Evolutionary conservation across 2,113 vertebrate genomes (phyloP), one percentile per base, ranked within the genome.

Genomic region (Seriola aureovittata): DNA sequence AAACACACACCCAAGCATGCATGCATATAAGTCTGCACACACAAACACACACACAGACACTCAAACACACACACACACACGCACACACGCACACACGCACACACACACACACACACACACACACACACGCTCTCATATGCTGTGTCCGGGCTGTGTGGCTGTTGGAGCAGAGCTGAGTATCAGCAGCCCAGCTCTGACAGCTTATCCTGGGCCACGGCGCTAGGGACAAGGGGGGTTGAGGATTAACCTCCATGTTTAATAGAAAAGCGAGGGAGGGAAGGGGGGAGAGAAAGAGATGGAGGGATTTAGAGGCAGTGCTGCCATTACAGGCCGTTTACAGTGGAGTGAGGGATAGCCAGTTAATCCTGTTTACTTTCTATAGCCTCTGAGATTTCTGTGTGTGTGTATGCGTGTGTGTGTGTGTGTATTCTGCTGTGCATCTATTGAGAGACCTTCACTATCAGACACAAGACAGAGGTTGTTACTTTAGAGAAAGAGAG

Each of bases 281-380:
- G 64, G 80, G 81, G 40, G 50, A 8, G 75, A 63, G 80, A 75
- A 85, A 70, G 85, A 79, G 75, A 80, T 86, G 91, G 84, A 81
- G 80, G 92, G 85, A 93, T 91, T 94, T 93, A 93, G 92, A 86
- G 88, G 90, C 87, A 87, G 81, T 89, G 85, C 89, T 94, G 90
- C 89, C 90, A 93, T 92, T 93, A 93, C 86, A 82, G 89, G 81
- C 90, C 88, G 79, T 94, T 94, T 94, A 94, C 93, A 93, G 88
- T 87, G 85, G 85, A 93, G 89, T 83, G 80, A 91, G 84, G 90
- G 91, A 94, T 92, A 88, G 88, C 84, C 82, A 74, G 80, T 84
- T 94, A 94, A 95, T 95, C 94, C 93, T 93, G 93, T 95, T 95
- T 93, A 95, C 93, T 93, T 93, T 91, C 90, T 90, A 90, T 89